Percentiles rank a stretch among this genome's conserved stretches.
Conservation (phyloP, 2,113 vertebrate genomes). For the Psephotus haematonotus region DNA sequence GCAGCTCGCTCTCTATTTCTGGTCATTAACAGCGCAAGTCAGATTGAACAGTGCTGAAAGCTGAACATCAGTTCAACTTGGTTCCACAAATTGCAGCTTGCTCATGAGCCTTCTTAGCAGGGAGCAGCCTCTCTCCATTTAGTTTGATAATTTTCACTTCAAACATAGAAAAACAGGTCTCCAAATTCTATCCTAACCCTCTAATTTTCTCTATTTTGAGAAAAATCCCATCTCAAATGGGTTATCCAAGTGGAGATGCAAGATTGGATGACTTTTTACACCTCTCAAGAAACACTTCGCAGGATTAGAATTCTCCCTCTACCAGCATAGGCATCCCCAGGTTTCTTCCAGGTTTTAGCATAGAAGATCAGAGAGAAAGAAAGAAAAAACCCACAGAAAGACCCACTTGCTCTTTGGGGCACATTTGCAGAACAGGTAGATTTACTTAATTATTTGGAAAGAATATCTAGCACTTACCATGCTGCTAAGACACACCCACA, state of each 20-base stretch:
- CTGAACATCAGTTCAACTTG: not conserved
- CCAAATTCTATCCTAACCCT: not conserved
- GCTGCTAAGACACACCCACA: not conserved
- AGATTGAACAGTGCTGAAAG: not conserved
- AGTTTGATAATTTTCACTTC: not conserved
- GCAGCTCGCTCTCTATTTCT: not conserved
- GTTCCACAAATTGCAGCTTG: not conserved
- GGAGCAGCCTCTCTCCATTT: not conserved
- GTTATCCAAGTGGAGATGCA: not conserved
- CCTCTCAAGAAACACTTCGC: not conserved
- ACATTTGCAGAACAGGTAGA: not conserved
- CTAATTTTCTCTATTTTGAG: not conserved
- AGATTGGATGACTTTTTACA: not conserved
- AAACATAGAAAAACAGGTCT: not conserved
- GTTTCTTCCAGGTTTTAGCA: not conserved
- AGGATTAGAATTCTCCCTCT: not conserved
- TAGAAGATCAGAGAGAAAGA: not conserved
- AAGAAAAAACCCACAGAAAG: not conserved
- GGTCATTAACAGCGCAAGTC: not conserved
- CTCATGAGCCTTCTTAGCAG: not conserved
- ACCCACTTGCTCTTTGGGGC: not conserved
- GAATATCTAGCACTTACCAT: not conserved
- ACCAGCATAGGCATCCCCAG: fast-evolving
- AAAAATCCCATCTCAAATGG: not conserved
- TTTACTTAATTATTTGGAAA: not conserved